Evolutionary conservation across 2,797 vertebrate genomes (phyloP), one percentile per base, ranked within the genome.

Genomic region (Erpetoichthys calabaricus): DNA sequence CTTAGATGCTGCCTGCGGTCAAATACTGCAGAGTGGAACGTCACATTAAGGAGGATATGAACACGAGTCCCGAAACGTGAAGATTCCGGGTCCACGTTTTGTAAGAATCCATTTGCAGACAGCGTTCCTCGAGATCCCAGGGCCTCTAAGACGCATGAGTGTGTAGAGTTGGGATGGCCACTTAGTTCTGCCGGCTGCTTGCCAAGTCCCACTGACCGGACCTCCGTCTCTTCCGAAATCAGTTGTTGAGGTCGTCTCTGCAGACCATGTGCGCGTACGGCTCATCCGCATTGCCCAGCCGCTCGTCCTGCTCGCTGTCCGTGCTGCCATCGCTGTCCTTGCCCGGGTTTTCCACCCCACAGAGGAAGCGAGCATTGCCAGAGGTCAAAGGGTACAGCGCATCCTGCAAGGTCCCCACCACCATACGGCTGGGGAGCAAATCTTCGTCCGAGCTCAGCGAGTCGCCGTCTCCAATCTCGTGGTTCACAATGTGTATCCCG

Each of bases 401-500:
- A 6, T 69, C 83, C 60, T 87, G 74, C n/a, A 91, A 83, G 45
- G 75, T 46, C 5, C 75, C 73, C 61, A 76, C 71, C 42, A 70
- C 76, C 56, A 92, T 77, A 1, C 87, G 83, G 62, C 85, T 86
- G 46, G 85, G 80, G 8, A 94, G 86, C 58, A 92, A 83, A 74
- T 97, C 93, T 47, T 96, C 93, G 1, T 97, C 93, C 0, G 92
- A 97, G 49, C 92, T 96, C 66, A 94, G 83, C 41, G 91, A 97
- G 82, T 96, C 92, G 5, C 89, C 94, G 44, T 94, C 91, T 2
- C 77, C 85, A 0, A 83, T 89, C 58, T 88, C 75, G 3, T 85
- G 89, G 47, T 86, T 86, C 55, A 83, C 76, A 71, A 94, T 75
- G 67, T 84, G 83, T 46, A 93, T 83, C 54, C 89, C 85, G 62